Evolutionary conservation across 2,888 invertebrate species (phyloP).

Genomic region (Torymus auratus): DNA sequence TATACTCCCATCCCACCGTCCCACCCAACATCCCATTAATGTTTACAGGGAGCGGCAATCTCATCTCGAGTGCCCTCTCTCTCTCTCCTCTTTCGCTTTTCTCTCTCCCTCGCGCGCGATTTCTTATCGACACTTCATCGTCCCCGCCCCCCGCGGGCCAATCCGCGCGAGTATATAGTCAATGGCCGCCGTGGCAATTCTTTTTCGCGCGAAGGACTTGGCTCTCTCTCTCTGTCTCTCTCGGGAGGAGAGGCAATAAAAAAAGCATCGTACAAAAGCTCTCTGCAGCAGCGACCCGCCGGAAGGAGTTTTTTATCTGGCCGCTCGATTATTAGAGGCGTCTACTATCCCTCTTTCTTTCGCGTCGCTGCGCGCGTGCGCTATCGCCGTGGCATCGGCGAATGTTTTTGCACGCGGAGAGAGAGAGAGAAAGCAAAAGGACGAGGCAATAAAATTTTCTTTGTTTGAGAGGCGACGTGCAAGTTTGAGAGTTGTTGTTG

Average conservation of each 20-base stretch:
- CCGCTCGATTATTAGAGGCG: constrained; percentile 38
- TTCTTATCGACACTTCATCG: constrained; percentile 43
- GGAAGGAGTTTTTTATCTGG: constrained; percentile 27
- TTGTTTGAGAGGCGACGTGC: too few relatives aligned
- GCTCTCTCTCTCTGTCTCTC: neutral
- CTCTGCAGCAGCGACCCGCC: constrained; percentile 1
- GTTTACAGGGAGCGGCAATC: constrained; percentile 38
- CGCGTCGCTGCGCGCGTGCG: too few relatives aligned
- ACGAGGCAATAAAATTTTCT: too few relatives aligned
- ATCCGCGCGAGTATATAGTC: constrained; percentile 29
- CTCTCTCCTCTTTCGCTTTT: too few relatives aligned
- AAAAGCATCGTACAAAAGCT: constrained; percentile 44
- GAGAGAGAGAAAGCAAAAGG: too few relatives aligned
- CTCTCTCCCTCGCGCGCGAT: neutral
- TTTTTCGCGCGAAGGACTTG: constrained; percentile 29
- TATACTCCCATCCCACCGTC: too few relatives aligned
- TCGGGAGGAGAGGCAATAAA: constrained; percentile 39
- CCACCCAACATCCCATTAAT: constrained; percentile 29
- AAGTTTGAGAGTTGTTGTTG: too few relatives aligned
- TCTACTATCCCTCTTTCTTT: neutral
- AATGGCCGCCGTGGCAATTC: constrained; percentile 40
- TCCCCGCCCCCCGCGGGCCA: constrained; percentile 16
- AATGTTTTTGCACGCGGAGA: too few relatives aligned
- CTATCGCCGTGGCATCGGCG: too few relatives aligned
- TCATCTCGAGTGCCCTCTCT: constrained; percentile 33